A percentile compares a stretch with the other conserved stretches of the same genome.
Evolutionary conservation across 2,113 vertebrate species (phyloP).

Genomic region (Macheiramphus alcinus): DNA sequence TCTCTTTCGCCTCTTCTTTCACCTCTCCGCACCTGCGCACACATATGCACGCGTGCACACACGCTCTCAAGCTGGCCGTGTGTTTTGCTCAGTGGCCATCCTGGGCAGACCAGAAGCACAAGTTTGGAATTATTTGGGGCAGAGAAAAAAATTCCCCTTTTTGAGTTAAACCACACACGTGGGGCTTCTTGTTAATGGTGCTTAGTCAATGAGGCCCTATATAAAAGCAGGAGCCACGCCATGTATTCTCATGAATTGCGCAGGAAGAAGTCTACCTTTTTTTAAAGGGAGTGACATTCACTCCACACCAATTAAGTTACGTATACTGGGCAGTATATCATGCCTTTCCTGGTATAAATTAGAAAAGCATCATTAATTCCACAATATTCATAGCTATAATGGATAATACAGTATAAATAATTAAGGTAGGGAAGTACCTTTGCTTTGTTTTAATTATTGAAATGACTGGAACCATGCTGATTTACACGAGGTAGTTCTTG

Average conservation of each 20-base stretch:
- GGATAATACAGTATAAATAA: background rate
- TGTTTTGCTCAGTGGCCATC: background rate
- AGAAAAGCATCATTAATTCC: slow-evolving; percentile 21
- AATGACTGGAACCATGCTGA: background rate
- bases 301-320: background rate
- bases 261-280: background rate
- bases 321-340: background rate
- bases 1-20: background rate
- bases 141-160: background rate
- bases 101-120: background rate
- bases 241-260: background rate
- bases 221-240: background rate
- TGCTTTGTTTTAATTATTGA: background rate
- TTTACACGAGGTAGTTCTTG: background rate
- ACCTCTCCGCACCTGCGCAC: background rate
- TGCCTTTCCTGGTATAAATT: background rate
- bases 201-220: background rate
- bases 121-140: background rate
- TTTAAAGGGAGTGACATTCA: background rate
- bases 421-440: background rate
- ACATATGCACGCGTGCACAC: accelerated
- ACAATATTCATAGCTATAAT: background rate
- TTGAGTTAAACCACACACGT: background rate
- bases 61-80: background rate
- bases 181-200: background rate